Percentiles rank a stretch among this genome's conserved stretches.
Evolutionary conservation across 2,113 vertebrate genomes (phyloP).

Genomic region (Pterophyllum scalare): DNA sequence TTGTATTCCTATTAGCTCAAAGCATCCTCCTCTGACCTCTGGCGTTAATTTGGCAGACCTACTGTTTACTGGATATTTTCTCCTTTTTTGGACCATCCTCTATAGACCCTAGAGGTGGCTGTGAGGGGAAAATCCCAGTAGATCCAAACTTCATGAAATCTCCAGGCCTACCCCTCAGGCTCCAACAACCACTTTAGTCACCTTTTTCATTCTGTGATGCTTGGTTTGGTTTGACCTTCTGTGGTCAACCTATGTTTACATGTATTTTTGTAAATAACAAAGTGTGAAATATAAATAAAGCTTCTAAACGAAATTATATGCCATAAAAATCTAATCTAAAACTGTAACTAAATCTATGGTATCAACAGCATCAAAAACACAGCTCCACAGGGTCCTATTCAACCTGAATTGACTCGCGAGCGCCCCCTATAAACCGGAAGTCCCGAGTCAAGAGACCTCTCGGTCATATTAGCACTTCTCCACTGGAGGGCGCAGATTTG

Average conservation of each 20-base stretch:
- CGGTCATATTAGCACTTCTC: background rate
- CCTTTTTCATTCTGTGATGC: background rate
- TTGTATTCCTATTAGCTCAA: background rate
- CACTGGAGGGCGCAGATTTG: background rate
- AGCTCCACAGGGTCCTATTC: no score
- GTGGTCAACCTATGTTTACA: no score
- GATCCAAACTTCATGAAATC: background rate
- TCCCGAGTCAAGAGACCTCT: no score
- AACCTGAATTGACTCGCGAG: no score
- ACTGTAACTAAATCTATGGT: background rate
- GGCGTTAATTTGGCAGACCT: no score
- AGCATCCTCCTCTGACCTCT: no score
- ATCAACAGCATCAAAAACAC: no score
- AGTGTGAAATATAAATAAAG: background rate
- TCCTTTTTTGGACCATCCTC: background rate
- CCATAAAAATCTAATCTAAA: background rate
- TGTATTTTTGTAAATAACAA: background rate
- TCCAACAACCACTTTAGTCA: background rate
- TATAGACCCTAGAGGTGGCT: background rate
- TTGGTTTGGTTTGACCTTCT: background rate
- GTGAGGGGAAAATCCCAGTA: background rate
- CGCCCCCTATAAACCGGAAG: no score
- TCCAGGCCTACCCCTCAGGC: background rate
- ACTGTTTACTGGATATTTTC: background rate
- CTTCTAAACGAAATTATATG: background rate